These are phyloP conservation scores for Macrochelys suwanniensis DNA, from an alignment of 2,797 vertebrate species.

Conservation along the genomic window DNA sequence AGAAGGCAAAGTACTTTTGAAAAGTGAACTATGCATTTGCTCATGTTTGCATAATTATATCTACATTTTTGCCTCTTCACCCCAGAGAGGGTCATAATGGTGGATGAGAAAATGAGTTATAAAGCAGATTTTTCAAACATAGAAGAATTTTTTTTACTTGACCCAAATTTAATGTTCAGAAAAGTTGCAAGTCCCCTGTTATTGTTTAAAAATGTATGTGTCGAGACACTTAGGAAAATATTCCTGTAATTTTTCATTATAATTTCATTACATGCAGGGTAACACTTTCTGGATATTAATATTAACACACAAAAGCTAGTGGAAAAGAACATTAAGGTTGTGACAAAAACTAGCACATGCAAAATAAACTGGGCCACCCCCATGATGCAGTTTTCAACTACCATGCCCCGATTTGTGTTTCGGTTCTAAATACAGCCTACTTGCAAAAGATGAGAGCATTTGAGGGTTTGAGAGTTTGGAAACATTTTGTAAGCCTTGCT, in stretches of 20 bases:
- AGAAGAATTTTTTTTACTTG: background rate
- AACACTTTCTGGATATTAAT: background rate
- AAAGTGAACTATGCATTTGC: conserved; percentile 8
- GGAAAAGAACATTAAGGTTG: background rate
- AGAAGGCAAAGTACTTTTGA: conserved; percentile 21
- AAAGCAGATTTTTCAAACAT: background rate
- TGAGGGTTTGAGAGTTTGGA: background rate
- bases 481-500: conserved; percentile 19
- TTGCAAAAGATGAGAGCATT: background rate
- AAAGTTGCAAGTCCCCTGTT: background rate
- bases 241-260: background rate
- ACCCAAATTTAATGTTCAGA: background rate
- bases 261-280: background rate
- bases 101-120: conserved; percentile 16
- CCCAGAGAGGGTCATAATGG: background rate
- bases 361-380: background rate
- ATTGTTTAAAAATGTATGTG: conserved; percentile 39
- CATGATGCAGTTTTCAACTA: background rate
- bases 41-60: conserved; percentile 36
- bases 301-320: background rate
- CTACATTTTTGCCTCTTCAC: conserved; percentile 21
- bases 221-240: background rate
- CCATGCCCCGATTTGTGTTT: background rate
- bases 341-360: background rate
- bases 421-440: background rate